Evolutionary conservation across 1,140 invertebrate genomes (phyloP).

Genomic region (Vanessa atalanta): DNA sequence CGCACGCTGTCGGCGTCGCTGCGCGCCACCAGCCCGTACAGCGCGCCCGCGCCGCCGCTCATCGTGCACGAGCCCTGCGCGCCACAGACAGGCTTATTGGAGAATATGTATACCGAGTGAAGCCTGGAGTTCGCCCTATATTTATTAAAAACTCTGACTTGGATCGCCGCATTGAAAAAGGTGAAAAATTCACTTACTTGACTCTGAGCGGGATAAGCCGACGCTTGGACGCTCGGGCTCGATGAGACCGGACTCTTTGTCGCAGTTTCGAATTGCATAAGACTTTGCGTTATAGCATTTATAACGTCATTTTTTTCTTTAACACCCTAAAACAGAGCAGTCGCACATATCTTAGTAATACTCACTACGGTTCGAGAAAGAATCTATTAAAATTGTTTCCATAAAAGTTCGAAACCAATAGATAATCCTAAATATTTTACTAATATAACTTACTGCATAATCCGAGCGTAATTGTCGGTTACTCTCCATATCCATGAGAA

Average conservation of each 20-base stretch:
- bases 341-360: background rate
- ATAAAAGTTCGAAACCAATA: too few species aligned
- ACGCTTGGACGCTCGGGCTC: constrained; percentile 83
- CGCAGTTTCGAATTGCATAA: constrained; percentile 90
- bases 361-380: background rate
- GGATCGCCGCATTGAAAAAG: too few species aligned
- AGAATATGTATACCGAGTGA: background rate
- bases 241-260: constrained; percentile 84
- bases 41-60: constrained; percentile 35
- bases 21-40: constrained; percentile 46
- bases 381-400: background rate
- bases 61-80: constrained; percentile 50
- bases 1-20: constrained; percentile 47
- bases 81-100: background rate
- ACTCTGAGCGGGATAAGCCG: constrained; percentile 83
- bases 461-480: constrained; percentile 40
- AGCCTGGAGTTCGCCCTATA: background rate
- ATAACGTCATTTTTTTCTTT: constrained; percentile 91
- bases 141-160: background rate
- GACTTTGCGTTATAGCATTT: constrained; percentile 92
- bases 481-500: constrained; percentile 54
- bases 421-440: background rate
- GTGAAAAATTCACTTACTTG: constrained; percentile 77
- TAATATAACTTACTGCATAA: constrained; percentile 31
- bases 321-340: constrained; percentile 68